These are phyloP conservation scores for Platysternon megacephalum DNA, from an alignment of 2,113 vertebrate genomes.

Conservation along the genomic window DNA sequence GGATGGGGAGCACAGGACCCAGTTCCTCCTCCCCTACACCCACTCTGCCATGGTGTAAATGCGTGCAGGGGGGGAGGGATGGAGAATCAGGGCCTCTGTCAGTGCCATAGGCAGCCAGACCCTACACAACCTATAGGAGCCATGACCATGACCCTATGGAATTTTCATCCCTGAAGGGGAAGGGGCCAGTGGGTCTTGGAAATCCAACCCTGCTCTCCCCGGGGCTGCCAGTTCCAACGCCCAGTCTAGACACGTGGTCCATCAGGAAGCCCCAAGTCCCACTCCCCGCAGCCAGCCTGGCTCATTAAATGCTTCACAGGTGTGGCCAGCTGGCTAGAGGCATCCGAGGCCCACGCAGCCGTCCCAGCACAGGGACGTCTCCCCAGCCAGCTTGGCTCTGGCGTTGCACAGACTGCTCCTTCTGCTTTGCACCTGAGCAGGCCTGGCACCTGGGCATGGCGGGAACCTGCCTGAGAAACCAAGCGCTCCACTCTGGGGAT, in stretches of 20 bases:
- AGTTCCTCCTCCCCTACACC: not conserved
- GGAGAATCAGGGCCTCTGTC: too few species aligned
- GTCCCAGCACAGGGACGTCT: not conserved
- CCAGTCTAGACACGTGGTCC: not conserved
- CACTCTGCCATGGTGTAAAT: not conserved
- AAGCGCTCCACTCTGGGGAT: rapidly evolving
- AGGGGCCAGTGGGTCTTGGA: too few species aligned
- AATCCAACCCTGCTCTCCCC: not conserved
- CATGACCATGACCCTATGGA: not conserved
- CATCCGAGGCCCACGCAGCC: too few species aligned
- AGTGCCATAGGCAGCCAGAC: not conserved
- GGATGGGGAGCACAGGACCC: not conserved
- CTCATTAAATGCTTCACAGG: not conserved
- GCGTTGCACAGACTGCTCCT: too few species aligned
- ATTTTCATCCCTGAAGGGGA: not conserved
- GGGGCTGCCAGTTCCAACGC: not conserved
- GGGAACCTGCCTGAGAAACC: not conserved
- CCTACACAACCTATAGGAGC: too few species aligned
- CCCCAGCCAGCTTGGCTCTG: too few species aligned
- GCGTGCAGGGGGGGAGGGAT: too few species aligned
- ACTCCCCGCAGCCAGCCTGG: not conserved
- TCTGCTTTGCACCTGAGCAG: not conserved
- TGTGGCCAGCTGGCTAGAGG: not conserved
- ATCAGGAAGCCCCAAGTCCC: too few species aligned
- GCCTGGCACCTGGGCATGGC: not conserved